These are phyloP conservation scores for Xerus rutilus DNA, from an alignment of 2,797 vertebrate species.

Conservation along the genomic window DNA sequence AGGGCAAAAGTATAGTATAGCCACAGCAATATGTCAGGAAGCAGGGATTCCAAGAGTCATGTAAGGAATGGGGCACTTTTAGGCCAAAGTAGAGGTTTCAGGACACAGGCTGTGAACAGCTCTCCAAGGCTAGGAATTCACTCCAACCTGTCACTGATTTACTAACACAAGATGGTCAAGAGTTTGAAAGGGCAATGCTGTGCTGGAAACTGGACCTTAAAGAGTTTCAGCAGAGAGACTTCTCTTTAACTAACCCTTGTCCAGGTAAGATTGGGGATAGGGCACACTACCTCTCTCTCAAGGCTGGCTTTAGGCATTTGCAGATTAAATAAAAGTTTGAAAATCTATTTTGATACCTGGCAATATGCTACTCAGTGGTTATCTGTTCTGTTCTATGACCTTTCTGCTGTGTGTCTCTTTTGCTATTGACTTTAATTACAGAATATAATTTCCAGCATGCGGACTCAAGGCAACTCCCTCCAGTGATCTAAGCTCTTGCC, in stretches of 20 bases:
- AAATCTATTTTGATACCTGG: conserved; percentile 93
- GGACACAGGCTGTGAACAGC: not conserved
- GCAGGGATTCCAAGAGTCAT: not conserved
- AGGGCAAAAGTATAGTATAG: not conserved
- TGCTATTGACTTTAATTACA: conserved; percentile 99
- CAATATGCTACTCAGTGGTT: conserved; percentile 90
- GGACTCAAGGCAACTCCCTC: conserved; percentile 93
- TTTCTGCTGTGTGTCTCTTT: conserved; percentile 95
- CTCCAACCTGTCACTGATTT: not conserved
- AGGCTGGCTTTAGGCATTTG: conserved; percentile 83
- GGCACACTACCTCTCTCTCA: conserved; percentile 60
- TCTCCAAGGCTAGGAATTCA: not conserved
- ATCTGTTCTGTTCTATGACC: conserved; percentile 92
- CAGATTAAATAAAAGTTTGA: conserved; percentile 93
- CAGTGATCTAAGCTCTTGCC: conserved; percentile 90
- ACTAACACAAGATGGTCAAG: not conserved
- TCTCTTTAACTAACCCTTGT: conserved; percentile 48
- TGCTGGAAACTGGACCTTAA: not conserved
- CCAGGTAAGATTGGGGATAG: not conserved
- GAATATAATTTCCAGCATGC: conserved; percentile 92
- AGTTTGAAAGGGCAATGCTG: conserved; percentile 11
- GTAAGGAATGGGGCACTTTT: not conserved
- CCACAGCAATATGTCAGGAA: not conserved
- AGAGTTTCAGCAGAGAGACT: not conserved
- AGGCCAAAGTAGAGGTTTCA: not conserved